Evolutionary conservation across 2,113 vertebrate species (phyloP).

Genomic region (Pachypanchax playfairii): DNA sequence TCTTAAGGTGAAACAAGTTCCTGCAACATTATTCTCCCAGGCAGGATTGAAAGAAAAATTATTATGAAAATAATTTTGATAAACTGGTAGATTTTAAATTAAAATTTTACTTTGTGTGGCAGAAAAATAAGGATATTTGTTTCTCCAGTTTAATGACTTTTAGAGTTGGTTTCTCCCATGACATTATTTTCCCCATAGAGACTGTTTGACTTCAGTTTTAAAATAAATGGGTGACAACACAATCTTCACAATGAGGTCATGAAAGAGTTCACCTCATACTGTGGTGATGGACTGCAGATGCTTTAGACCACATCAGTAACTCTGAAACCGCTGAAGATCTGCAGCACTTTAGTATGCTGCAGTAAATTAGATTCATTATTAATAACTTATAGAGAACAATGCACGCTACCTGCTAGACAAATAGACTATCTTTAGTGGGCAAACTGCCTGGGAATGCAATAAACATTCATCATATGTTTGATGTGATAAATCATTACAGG

Average conservation of each 20-base stretch:
- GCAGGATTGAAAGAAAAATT: no score
- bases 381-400: slow-evolving; percentile 51
- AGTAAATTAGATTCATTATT: slow-evolving; percentile 55
- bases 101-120: no score
- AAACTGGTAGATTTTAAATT: no score
- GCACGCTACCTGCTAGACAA: slow-evolving; percentile 32
- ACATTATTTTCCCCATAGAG: neutral
- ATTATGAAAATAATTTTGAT: no score
- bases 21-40: no score
- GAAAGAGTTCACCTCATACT: slow-evolving; percentile 15
- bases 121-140: neutral
- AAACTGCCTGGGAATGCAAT: slow-evolving; percentile 40
- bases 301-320: slow-evolving; percentile 37
- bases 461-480: slow-evolving; percentile 49
- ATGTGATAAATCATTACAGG: slow-evolving; percentile 48
- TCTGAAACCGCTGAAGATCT: slow-evolving; percentile 28
- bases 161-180: no score
- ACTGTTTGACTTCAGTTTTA: slow-evolving; percentile 1
- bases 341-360: slow-evolving; percentile 20
- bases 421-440: slow-evolving; percentile 29
- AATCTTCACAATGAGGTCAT: slow-evolving; percentile 1
- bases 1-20: no score
- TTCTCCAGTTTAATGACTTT: neutral
- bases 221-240: slow-evolving; percentile 14
- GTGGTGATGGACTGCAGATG: slow-evolving; percentile 32